Conservation (phyloP, 1,140 invertebrate species). For the Alviniconcha marisindica region DNA sequence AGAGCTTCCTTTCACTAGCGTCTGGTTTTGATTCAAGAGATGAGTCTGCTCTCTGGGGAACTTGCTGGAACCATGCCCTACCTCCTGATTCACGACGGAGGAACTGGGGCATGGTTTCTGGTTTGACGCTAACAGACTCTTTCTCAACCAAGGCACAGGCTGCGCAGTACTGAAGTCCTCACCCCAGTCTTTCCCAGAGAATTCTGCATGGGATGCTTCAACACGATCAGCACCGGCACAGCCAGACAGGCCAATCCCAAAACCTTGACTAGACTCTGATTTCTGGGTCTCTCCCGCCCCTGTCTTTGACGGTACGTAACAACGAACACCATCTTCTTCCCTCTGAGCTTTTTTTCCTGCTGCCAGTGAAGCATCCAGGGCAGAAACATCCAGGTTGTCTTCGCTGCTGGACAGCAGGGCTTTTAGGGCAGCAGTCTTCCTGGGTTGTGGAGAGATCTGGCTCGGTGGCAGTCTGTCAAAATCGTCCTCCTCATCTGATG, state of each 20-base stretch:
- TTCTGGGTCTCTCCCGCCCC: not conserved
- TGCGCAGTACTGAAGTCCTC: too few species aligned
- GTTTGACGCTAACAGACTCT: too few species aligned
- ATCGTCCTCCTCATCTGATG: constrained; percentile 31
- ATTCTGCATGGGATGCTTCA: not conserved
- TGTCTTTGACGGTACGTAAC: not conserved
- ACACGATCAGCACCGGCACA: not conserved
- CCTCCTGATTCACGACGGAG: too few species aligned
- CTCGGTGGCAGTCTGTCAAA: constrained; percentile 23
- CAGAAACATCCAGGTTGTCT: not conserved
- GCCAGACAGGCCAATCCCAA: not conserved
- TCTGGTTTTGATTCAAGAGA: too few species aligned
- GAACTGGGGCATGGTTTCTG: too few species aligned
- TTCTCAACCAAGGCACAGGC: too few species aligned
- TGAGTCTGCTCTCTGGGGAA: too few species aligned
- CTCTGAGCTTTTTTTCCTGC: too few species aligned
- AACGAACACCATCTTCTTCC: not conserved
- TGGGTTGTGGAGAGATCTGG: not conserved
- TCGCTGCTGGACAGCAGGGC: constrained; percentile 33
- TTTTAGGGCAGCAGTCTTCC: not conserved
- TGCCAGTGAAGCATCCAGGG: not conserved
- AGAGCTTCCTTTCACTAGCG: too few species aligned
- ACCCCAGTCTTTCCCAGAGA: not conserved
- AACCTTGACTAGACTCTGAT: constrained; percentile 1
- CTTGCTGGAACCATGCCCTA: too few species aligned